Conservation (phyloP, 1,140 invertebrate genomes). For the Diorhabda sublineata region DNA sequence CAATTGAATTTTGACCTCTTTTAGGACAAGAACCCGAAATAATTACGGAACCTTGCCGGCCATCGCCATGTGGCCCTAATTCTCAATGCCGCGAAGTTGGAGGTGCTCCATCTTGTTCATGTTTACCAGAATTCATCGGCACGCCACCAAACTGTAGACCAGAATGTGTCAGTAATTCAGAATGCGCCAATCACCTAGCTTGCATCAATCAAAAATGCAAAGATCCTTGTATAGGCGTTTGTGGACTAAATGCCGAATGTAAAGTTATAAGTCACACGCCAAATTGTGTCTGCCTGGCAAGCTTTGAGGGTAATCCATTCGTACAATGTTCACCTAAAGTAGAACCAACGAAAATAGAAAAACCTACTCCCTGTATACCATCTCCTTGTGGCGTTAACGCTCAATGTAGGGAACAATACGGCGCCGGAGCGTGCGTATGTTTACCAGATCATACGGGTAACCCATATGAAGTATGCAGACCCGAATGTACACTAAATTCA, state of each 20-base stretch:
- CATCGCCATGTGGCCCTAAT: conserved; percentile 56
- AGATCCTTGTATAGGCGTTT: conserved; percentile 63
- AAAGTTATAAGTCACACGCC: conserved; percentile 63
- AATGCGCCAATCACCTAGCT: conserved; percentile 60
- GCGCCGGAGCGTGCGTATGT: conserved; percentile 66
- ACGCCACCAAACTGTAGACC: conserved; percentile 71
- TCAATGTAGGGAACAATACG: conserved; percentile 62
- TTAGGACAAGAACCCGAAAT: conserved; percentile 37
- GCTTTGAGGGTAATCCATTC: conserved; percentile 58
- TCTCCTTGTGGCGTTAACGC: conserved; percentile 73
- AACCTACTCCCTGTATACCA: conserved; percentile 59
- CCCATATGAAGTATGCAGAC: conserved; percentile 69
- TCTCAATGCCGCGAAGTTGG: conserved; percentile 51
- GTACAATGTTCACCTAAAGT: conserved; percentile 48
- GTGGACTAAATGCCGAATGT: conserved; percentile 65
- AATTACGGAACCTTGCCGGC: conserved; percentile 53
- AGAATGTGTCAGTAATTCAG: conserved; percentile 66
- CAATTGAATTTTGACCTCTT: conserved; percentile 10
- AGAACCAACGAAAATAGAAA: conserved; percentile 30
- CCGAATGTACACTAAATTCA: conserved; percentile 61
- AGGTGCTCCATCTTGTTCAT: conserved; percentile 58
- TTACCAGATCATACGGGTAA: conserved; percentile 69
- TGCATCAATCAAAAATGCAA: conserved; percentile 61
- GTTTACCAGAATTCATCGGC: conserved; percentile 65
- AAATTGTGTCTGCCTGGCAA: conserved; percentile 59